phyloP scores from a whole-genome alignment of 2,797 vertebrate species.

The Telmatherina bonti region DNA sequence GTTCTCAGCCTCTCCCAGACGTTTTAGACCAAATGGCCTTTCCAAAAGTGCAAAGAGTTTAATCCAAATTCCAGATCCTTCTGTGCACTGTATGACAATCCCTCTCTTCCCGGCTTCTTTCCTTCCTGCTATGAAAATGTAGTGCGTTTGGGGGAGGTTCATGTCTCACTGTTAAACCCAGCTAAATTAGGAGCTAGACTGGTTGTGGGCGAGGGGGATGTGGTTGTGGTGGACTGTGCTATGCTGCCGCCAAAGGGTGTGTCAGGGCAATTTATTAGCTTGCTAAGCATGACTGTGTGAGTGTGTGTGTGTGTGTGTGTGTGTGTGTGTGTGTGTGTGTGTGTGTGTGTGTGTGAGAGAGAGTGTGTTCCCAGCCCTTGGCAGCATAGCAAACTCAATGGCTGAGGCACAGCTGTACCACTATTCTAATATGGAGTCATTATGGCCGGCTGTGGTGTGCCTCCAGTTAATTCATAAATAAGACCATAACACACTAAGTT shows the following conservation, averaged over 20 bases:
- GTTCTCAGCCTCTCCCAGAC: slow-evolving; percentile 37
- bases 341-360: slow-evolving; percentile 40
- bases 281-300: slow-evolving; percentile 54
- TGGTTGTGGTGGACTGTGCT: slow-evolving; percentile 70
- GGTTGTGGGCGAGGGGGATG: slow-evolving; percentile 74
- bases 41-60: slow-evolving; percentile 55
- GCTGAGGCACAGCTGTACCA: slow-evolving; percentile 80
- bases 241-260: slow-evolving; percentile 73
- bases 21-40: slow-evolving; percentile 50
- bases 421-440: slow-evolving; percentile 81
- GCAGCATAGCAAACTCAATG: slow-evolving; percentile 75
- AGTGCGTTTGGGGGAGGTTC: slow-evolving; percentile 52
- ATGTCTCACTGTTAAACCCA: slow-evolving; percentile 67
- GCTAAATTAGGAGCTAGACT: slow-evolving; percentile 77
- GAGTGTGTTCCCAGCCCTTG: slow-evolving; percentile 69
- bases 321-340: too few species aligned
- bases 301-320: too few species aligned
- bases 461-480: slow-evolving; percentile 81
- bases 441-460: slow-evolving; percentile 71
- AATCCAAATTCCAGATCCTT: slow-evolving; percentile 63
- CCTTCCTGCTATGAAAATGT: slow-evolving; percentile 50
- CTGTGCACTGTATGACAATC: slow-evolving; percentile 20
- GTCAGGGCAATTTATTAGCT: slow-evolving; percentile 78
- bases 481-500: slow-evolving; percentile 61
- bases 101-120: slow-evolving; percentile 38